These are phyloP conservation scores for Digitonthophagus gazella DNA, from an alignment of 2,888 invertebrate genomes.

Conservation along the genomic window DNA sequence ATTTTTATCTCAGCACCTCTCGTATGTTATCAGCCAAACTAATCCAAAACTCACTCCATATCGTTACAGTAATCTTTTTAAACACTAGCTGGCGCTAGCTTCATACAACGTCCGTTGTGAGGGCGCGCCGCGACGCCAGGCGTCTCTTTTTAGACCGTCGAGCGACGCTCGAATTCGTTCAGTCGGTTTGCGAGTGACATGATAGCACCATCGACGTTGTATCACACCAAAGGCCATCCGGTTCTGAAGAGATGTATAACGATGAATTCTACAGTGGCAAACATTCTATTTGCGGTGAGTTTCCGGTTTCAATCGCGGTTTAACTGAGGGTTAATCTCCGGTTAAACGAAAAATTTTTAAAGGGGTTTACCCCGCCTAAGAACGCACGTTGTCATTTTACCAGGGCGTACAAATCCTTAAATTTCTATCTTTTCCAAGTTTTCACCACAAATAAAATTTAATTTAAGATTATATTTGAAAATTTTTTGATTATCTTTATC, in stretches of 20 bases:
- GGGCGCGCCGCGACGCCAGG: slow-evolving; percentile 4
- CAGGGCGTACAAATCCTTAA: too few species aligned
- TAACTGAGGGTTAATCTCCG: too few species aligned
- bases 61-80: neutral
- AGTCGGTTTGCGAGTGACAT: slow-evolving; percentile 49
- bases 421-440: too few species aligned
- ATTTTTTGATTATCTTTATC: too few species aligned
- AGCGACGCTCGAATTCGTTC: neutral
- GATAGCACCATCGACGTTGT: slow-evolving; percentile 46
- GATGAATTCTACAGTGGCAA: slow-evolving; percentile 64
- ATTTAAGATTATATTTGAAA: too few species aligned
- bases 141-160: slow-evolving; percentile 8
- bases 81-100: too few species aligned
- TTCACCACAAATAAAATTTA: too few species aligned
- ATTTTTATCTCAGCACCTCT: too few species aligned
- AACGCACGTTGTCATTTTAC: neutral
- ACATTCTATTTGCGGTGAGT: slow-evolving; percentile 51
- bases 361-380: neutral
- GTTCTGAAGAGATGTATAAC: slow-evolving; percentile 68
- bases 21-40: neutral
- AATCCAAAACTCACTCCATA: neutral
- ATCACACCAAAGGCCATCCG: slow-evolving; percentile 49
- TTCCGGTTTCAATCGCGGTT: neutral
- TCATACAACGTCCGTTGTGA: slow-evolving; percentile 10
- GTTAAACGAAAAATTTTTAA: too few species aligned